Evolutionary conservation across 2,113 vertebrate genomes (phyloP).

Genomic region (Erythrolamprus reginae): DNA sequence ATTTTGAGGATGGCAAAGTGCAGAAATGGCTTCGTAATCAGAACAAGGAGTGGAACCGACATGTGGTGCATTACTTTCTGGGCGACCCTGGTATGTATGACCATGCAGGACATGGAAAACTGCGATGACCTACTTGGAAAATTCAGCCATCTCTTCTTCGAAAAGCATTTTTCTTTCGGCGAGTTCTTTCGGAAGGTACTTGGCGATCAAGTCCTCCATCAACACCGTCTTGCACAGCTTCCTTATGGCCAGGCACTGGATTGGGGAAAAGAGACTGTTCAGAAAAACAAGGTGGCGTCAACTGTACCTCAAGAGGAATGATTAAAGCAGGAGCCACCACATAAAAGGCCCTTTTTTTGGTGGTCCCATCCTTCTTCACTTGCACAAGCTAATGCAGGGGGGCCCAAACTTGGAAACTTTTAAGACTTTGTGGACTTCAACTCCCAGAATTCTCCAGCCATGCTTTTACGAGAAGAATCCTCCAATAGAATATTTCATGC

Average conservation of each 20-base stretch:
- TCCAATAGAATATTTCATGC: too few species aligned
- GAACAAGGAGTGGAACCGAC: too few species aligned
- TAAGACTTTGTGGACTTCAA: too few species aligned
- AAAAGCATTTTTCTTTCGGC: constrained; percentile 79
- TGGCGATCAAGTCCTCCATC: constrained; percentile 85
- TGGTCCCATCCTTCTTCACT: neutral
- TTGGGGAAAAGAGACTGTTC: neutral
- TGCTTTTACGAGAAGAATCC: too few species aligned
- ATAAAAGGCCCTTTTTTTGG: neutral
- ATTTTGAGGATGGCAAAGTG: too few species aligned
- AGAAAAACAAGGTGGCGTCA: neutral
- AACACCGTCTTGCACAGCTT: constrained; percentile 82
- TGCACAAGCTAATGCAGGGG: neutral
- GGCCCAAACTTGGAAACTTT: too few species aligned
- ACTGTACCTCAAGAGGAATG: neutral
- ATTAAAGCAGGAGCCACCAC: neutral
- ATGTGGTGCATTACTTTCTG: too few species aligned
- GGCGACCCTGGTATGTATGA: too few species aligned
- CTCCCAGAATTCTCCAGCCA: too few species aligned
- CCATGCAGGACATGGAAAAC: neutral
- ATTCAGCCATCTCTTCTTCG: constrained; percentile 88
- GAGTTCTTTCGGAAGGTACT: constrained; percentile 84
- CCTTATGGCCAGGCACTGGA: constrained; percentile 82
- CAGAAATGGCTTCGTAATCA: too few species aligned
- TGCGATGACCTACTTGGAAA: constrained; percentile 81